Conservation (phyloP, 2,113 vertebrate species). For the Myiozetetes cayanensis region DNA sequence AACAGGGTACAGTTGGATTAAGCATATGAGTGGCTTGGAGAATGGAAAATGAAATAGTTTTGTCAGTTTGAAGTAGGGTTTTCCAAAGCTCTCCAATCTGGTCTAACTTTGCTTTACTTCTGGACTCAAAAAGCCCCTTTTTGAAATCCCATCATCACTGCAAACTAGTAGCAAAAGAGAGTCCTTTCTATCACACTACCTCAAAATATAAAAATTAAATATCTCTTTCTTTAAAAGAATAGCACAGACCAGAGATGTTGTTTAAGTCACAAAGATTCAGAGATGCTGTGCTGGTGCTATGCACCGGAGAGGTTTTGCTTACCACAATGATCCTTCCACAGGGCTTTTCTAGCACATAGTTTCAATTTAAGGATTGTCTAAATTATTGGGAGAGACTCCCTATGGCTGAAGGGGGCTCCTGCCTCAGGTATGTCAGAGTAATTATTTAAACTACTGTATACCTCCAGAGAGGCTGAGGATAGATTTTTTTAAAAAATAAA, state of each 20-base stretch:
- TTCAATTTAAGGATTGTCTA: neutral
- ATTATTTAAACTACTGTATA: neutral
- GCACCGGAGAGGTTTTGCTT: neutral
- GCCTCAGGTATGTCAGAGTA: neutral
- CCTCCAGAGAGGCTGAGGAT: neutral
- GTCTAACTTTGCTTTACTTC: neutral
- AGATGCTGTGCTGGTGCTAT: neutral
- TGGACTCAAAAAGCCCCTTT: neutral
- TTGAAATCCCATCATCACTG: neutral
- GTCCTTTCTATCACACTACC: rapidly evolving
- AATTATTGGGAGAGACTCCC: neutral
- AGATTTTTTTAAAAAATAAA: neutral
- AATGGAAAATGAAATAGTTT: neutral
- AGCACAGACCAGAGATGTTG: neutral
- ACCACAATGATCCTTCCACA: neutral
- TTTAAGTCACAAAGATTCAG: neutral
- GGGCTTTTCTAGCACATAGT: neutral
- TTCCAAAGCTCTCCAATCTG: neutral
- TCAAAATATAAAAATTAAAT: neutral
- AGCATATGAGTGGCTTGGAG: neutral
- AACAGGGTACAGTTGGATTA: neutral
- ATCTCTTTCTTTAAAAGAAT: neutral
- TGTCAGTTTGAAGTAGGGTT: neutral
- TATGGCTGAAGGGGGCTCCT: neutral
- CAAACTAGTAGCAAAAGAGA: neutral